Evolutionary conservation across 2,113 vertebrate species (phyloP), one percentile per base, ranked within the genome.

Genomic region (Electrona antarctica): DNA sequence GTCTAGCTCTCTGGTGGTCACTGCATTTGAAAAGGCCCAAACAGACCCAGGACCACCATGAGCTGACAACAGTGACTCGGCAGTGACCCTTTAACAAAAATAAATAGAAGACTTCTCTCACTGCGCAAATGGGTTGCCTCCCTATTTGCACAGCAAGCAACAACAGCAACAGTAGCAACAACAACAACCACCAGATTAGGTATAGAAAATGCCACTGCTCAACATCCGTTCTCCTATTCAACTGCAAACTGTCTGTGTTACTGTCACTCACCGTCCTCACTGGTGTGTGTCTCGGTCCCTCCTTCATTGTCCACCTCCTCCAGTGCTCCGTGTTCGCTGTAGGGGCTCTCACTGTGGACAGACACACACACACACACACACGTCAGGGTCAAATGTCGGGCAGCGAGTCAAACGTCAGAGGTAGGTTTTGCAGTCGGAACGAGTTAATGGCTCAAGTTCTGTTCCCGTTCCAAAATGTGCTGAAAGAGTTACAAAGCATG

Each of bases 221-320:
- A 41, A 41, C 33, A 6, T 4, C 33, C 33, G 0, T 41, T 41
- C 33, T 41, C 33, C 33, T 41, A 41, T 41, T 41, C 33, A 41
- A 41, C 3, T 41, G 33, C 3, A 33, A 33, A 33, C 33, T 64
- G 46, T 48, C 1, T 11, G n/a, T 48, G 46, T 14, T 41, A 6
- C 33, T 41, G 7, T 60, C 3, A 85, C 95, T 59, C 92, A 99
- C 98, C 98, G 0, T 99, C 98, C 63, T 99, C 98, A 48, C 98
- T 99, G 85, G 98, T 99, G 84, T 98, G 97, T 0, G 95, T 93
- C 87, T 98, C 98, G 3, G 94, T 94, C 1, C 95, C 95, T 3
- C 95, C 94, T 1, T 99, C 98, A 11, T 96, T 95, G 80, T 99
- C 98, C 21, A 95, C 96, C 71, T 99, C 98, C 77, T 99, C 98